Evolutionary conservation across 2,113 vertebrate species (phyloP).

Genomic region (Mormyrus lacerda): DNA sequence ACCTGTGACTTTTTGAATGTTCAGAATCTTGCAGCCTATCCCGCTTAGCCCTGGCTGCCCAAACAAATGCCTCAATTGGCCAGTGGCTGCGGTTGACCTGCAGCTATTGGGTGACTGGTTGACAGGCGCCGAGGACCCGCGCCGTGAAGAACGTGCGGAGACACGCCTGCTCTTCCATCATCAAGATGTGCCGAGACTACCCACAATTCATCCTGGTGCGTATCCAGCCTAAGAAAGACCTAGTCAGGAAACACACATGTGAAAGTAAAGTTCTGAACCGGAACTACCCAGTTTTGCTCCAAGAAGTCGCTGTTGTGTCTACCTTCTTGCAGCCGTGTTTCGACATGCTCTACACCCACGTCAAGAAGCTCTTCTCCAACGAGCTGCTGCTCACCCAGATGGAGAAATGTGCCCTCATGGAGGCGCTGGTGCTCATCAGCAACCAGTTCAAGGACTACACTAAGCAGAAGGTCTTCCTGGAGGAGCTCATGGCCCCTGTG

Average conservation of each 20-base stretch:
- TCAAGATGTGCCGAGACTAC: constrained; percentile 90
- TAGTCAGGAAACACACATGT: neutral
- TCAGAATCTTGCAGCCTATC: neutral
- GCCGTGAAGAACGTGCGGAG: constrained; percentile 89
- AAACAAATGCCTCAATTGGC: neutral
- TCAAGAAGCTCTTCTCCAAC: constrained; percentile 77
- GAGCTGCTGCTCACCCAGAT: constrained; percentile 75
- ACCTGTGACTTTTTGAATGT: neutral
- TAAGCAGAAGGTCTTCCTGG: constrained; percentile 82
- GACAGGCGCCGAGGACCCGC: constrained; percentile 77
- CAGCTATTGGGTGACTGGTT: constrained; percentile 15
- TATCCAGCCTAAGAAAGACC: neutral
- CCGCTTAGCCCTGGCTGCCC: neutral
- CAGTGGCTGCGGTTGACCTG: neutral
- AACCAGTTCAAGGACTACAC: constrained; percentile 92
- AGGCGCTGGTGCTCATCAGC: constrained; percentile 87
- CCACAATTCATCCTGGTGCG: constrained; percentile 81
- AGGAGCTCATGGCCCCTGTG: constrained; percentile 79
- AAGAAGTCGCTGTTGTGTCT: neutral
- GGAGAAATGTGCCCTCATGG: constrained; percentile 89
- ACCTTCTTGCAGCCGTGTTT: constrained; percentile 73
- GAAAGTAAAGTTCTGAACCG: neutral
- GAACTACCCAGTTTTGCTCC: neutral
- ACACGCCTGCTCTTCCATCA: constrained; percentile 87
- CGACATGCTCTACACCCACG: constrained; percentile 80